Percentiles rank a stretch among this genome's conserved stretches.
Evolutionary conservation across 2,113 vertebrate genomes (phyloP).

Genomic region (Trichechus manatus): DNA sequence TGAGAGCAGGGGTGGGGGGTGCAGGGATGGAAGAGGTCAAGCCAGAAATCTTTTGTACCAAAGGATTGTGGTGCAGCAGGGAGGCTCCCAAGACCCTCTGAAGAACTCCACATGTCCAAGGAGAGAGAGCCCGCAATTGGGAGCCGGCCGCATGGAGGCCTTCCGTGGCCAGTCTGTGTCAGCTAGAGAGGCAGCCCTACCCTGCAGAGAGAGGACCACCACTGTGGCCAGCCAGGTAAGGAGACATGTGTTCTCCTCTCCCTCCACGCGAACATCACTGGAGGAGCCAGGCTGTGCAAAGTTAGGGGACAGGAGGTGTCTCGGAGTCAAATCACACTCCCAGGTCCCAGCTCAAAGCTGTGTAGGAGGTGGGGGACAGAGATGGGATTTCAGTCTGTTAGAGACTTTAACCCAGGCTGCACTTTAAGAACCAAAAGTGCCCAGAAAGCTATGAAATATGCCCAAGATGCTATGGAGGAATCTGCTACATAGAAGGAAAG

Average conservation of each 20-base stretch:
- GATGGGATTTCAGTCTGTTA: not conserved
- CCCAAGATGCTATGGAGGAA: not conserved
- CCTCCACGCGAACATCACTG: not conserved
- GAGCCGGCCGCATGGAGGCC: not conserved
- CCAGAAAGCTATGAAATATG: not conserved
- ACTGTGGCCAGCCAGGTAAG: not conserved
- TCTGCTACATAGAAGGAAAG: conserved; percentile 18
- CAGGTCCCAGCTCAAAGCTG: not conserved
- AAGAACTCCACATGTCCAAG: not conserved
- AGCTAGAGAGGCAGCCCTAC: not conserved
- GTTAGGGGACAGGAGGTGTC: not conserved
- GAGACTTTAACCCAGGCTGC: not conserved
- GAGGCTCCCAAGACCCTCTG: not conserved
- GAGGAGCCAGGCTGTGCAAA: not conserved
- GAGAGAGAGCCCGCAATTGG: not conserved
- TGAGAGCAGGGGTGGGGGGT: not conserved
- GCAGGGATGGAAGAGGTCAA: not conserved
- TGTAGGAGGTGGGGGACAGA: not conserved
- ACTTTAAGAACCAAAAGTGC: not conserved
- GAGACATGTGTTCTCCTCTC: not conserved
- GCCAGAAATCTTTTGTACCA: not conserved
- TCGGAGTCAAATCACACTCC: not conserved
- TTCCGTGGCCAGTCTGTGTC: not conserved
- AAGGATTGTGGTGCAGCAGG: not conserved
- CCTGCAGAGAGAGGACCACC: not conserved